Evolutionary conservation across 2,797 vertebrate genomes (phyloP).

Genomic region (Arnoldichthys spilopterus): DNA sequence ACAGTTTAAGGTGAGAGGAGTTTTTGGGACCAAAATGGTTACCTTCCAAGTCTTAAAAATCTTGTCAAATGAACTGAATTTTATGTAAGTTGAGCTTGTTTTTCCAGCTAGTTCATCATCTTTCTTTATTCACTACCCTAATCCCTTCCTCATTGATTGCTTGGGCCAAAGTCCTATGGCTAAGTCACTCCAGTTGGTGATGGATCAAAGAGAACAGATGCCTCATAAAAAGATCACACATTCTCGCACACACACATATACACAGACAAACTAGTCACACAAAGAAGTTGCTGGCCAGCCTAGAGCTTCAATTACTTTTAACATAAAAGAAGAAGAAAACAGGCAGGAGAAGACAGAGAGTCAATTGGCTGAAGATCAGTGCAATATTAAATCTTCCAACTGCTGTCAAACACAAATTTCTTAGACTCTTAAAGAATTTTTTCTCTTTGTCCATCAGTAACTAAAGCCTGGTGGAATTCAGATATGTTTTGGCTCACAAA

Average conservation of each 20-base stretch:
- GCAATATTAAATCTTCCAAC: not conserved
- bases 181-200: not conserved
- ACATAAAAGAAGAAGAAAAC: conserved; percentile 1
- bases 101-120: no score
- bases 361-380: not conserved
- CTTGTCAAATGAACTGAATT: not conserved
- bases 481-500: not conserved
- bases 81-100: not conserved
- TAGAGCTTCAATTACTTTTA: conserved; percentile 1
- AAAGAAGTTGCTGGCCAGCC: not conserved
- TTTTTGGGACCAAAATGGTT: not conserved
- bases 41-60: not conserved
- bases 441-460: not conserved
- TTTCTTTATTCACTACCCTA: not conserved
- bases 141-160: not conserved
- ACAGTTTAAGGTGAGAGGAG: not conserved
- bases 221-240: not conserved
- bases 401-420: not conserved
- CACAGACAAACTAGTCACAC: not conserved
- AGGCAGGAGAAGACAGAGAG: not conserved
- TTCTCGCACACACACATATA: not conserved
- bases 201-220: conserved; percentile 9
- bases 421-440: not conserved
- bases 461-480: not conserved
- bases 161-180: not conserved